phyloP scores from a whole-genome alignment of 2,113 vertebrate genomes.

The human region DNA sequence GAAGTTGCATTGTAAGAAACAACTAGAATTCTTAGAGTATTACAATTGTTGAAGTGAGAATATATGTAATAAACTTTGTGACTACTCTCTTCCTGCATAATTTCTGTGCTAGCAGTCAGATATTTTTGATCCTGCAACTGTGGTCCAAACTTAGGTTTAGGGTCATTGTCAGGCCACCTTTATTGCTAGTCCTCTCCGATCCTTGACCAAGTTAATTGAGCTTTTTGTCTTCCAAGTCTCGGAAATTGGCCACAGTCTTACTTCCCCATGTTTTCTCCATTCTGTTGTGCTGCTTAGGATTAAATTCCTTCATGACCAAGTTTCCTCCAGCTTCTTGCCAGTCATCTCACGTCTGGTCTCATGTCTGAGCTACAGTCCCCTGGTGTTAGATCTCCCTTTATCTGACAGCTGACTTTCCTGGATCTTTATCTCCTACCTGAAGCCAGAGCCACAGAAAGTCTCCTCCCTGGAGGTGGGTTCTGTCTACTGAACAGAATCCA shows the following conservation, averaged over 20 bases:
- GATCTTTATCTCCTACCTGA: neutral
- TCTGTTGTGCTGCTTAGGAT: neutral
- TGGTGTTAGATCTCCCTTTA: neutral
- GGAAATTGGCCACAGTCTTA: neutral
- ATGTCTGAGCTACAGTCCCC: neutral
- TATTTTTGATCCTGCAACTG: neutral
- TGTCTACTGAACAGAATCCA: neutral
- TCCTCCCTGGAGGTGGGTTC: neutral
- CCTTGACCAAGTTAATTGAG: neutral
- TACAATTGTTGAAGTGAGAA: neutral
- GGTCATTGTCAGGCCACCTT: neutral
- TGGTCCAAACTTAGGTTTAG: neutral
- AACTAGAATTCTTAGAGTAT: neutral
- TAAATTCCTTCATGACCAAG: neutral
- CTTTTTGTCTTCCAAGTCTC: neutral
- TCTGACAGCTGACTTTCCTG: neutral
- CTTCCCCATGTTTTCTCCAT: neutral
- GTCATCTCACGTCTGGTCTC: neutral
- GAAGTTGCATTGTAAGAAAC: neutral
- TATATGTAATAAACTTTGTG: neutral
- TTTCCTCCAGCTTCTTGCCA: neutral
- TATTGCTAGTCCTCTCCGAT: neutral
- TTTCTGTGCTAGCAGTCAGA: neutral
- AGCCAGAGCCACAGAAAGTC: neutral
- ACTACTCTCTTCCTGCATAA: neutral